Evolutionary conservation across 2,797 vertebrate species (phyloP), one percentile per base, ranked within the genome.

Genomic region (Typhlichthys subterraneus): DNA sequence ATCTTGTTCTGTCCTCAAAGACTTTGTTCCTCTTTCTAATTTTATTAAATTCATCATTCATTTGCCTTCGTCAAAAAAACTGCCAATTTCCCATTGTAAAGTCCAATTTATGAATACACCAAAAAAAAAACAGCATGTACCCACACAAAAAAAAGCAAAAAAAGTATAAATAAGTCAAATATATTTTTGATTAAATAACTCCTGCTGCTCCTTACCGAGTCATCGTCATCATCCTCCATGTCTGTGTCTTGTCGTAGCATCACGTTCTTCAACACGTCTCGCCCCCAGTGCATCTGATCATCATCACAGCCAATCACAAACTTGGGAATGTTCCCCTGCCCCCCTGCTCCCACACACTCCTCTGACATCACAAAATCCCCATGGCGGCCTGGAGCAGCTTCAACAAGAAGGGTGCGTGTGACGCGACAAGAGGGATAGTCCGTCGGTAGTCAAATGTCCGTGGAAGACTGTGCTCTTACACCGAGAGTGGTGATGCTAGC

Each of bases 291-390:
- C 2, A 42, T 50, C 57, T 81, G 75, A 9, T 85, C 85, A 77
- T 88, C 80, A 11, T 87, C 82, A 42, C 67, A 61, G 15, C 76
- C 94, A 0, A 95, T 86, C 79, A 95, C 91, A 85, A 96, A 95
- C 66, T 83, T 88, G 84, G 94, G 91, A 67, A 87, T 57, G 47
- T 81, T 76, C 72, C 45, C 77, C 65, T 79, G 69, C 61, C 74
- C 83, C 83, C 88, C 47, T 48, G 12, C 2, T 48, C 69, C 59
- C 15, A 19, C 13, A 15, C 59, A 55, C 91, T 91, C 61, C 63
- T 92, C 86, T 84, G 90, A 94, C 96, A 95, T 97, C 84, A 94
- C 91, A 88, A 75, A 74, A 53, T 2, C 11, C 38, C 14, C 2
- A 0, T 38, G 33, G 59, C 7, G 47, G 60, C 89, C 88, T 89